Conservation (phyloP, 2,113 vertebrate genomes). For the Tautogolabrus adspersus region DNA sequence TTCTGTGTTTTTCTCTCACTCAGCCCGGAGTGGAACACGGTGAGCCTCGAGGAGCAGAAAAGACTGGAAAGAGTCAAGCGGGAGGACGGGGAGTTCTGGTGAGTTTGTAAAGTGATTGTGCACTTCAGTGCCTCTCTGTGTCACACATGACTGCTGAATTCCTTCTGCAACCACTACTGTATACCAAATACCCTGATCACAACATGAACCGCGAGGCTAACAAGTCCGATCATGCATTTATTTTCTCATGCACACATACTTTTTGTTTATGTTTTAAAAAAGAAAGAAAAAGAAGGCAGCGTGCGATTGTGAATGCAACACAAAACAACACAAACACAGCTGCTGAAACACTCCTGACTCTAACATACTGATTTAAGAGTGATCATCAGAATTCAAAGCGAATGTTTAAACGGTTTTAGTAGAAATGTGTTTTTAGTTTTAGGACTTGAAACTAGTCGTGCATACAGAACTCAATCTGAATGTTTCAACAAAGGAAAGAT, state of each 20-base stretch:
- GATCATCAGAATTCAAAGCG: no score
- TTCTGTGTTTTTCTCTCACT: no score
- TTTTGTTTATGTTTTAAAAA: not conserved
- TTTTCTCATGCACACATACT: not conserved
- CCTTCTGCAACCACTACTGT: conserved; percentile 1
- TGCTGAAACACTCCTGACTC: not conserved
- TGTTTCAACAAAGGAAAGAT: no score
- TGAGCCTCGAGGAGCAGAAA: conserved; percentile 64
- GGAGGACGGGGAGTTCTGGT: conserved; percentile 81
- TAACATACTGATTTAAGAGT: no score
- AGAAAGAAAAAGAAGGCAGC: not conserved
- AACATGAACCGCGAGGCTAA: not conserved
- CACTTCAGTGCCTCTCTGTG: not conserved
- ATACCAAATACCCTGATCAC: not conserved
- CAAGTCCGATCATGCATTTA: not conserved
- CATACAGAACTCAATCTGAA: no score
- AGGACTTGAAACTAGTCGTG: not conserved
- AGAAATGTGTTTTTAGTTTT: not conserved
- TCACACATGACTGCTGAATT: not conserved
- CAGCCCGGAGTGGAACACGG: conserved; percentile 69
- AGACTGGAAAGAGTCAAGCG: conserved; percentile 45
- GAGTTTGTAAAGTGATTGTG: conserved; percentile 13
- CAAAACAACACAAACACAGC: not conserved
- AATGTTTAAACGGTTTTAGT: no score
- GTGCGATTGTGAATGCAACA: not conserved